Evolutionary conservation across 2,113 vertebrate species (phyloP).

Genomic region (Dryoscopus gambensis): DNA sequence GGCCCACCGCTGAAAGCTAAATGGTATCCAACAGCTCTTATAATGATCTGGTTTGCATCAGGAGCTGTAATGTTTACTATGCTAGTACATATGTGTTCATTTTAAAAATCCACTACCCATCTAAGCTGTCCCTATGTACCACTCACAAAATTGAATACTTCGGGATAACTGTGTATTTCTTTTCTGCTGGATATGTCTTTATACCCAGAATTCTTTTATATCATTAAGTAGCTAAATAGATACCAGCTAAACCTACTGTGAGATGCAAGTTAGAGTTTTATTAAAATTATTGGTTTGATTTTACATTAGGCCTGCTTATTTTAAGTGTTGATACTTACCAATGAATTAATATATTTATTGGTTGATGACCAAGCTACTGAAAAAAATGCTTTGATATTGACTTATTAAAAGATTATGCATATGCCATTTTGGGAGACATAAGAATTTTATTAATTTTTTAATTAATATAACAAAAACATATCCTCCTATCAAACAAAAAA

Average conservation of each 20-base stretch:
- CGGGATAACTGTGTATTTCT: not conserved
- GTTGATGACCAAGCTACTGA: not conserved
- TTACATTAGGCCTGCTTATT: not conserved
- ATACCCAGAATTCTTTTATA: not conserved
- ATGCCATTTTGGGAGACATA: not conserved
- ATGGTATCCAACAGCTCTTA: not conserved
- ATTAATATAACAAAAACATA: not conserved
- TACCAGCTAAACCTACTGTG: not conserved
- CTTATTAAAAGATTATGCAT: not conserved
- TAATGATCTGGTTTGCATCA: not conserved
- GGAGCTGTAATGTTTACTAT: not conserved
- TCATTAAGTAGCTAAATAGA: not conserved
- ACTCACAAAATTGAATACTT: not conserved
- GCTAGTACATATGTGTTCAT: not conserved
- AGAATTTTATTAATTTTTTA: not conserved
- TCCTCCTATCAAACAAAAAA: not conserved
- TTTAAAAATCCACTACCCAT: not conserved
- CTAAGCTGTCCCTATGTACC: not conserved
- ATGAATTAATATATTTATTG: not conserved
- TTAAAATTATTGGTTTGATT: not conserved
- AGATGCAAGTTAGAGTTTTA: not conserved
- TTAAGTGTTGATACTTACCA: not conserved
- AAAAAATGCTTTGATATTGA: not conserved
- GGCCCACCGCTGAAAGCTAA: not conserved
- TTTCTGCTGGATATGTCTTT: not conserved